Conservation (phyloP, 2,888 invertebrate genomes). For the Tipula helvola region DNA sequence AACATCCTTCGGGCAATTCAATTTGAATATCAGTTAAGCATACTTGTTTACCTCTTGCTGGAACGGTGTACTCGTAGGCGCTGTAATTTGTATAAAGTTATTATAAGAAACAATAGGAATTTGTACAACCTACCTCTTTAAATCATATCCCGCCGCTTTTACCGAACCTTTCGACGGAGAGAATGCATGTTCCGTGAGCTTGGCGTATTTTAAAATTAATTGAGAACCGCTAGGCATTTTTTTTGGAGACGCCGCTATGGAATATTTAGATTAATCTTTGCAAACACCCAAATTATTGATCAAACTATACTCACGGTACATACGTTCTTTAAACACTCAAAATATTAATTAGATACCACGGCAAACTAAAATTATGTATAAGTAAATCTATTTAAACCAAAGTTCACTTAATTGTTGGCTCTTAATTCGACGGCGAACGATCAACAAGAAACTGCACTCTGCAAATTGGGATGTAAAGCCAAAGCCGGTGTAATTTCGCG, state of each 20-base stretch:
- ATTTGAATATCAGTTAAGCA: constrained; percentile 89
- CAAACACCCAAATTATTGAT: neutral
- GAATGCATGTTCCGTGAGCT: constrained; percentile 68
- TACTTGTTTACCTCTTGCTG: constrained; percentile 73
- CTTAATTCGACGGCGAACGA: too few species aligned
- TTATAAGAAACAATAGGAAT: neutral
- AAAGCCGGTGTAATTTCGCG: too few species aligned
- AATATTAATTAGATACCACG: too few species aligned
- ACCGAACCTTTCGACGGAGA: constrained; percentile 74
- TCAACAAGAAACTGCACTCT: too few species aligned
- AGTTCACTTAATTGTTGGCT: too few species aligned
- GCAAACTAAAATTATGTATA: too few species aligned
- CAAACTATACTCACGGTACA: neutral
- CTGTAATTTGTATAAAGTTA: constrained; percentile 36
- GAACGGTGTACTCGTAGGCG: constrained; percentile 75
- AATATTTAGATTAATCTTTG: neutral
- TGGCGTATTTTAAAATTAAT: constrained; percentile 55
- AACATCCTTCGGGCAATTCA: constrained; percentile 80
- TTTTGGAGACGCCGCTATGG: neutral
- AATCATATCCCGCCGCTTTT: constrained; percentile 82
- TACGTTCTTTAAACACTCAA: neutral
- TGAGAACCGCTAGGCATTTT: constrained; percentile 26
- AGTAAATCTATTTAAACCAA: too few species aligned
- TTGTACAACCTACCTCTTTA: constrained; percentile 50
- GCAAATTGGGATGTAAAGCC: too few species aligned